Conservation (phyloP, 2,113 vertebrate species). For the Xenopus laevis region DNA sequence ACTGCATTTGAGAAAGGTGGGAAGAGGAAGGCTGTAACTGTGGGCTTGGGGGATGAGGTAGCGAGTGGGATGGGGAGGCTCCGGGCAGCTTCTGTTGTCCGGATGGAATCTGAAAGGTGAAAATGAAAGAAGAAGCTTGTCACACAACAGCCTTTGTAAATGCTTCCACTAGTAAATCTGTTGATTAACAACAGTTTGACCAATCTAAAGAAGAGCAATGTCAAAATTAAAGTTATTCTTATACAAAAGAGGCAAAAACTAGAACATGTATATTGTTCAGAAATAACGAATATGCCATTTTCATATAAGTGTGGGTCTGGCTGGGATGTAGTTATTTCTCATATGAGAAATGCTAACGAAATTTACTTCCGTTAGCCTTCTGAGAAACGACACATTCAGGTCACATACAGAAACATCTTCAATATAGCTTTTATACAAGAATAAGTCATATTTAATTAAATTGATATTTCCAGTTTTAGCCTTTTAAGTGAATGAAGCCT, state of each 20-base stretch:
- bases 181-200: no score
- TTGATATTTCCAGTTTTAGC: not conserved
- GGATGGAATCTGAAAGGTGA: constrained; percentile 69
- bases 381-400: no score
- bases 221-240: no score
- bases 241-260: no score
- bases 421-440: not conserved
- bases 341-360: no score
- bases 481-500: not conserved
- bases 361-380: no score
- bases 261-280: no score
- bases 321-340: no score
- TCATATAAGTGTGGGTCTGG: no score
- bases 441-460: not conserved
- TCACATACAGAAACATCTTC: not conserved
- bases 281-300: no score
- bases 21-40: constrained; percentile 69
- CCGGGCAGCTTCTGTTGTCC: constrained; percentile 78
- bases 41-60: constrained; percentile 72
- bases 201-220: no score
- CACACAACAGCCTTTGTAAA: not conserved
- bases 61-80: constrained; percentile 67
- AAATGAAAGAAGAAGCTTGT: constrained; percentile 31
- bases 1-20: constrained; percentile 63
- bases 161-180: no score